phyloP scores from a whole-genome alignment of 2,113 vertebrate genomes.

The Saiga tatarica region DNA sequence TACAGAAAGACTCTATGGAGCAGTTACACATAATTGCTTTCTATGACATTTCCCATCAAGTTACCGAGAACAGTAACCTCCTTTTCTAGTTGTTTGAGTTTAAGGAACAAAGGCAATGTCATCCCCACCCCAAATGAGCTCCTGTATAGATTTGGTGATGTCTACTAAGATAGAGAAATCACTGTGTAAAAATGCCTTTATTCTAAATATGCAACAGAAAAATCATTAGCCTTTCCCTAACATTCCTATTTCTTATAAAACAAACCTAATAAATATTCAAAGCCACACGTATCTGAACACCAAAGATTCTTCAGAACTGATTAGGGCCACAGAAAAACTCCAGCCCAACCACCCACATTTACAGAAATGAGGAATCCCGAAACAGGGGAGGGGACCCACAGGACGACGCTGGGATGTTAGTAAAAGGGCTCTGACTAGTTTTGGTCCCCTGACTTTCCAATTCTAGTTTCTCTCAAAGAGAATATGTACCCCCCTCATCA shows the following conservation, averaged over 20 bases:
- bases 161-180: constrained; percentile 4
- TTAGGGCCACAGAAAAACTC: not conserved
- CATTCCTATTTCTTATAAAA: not conserved
- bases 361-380: not conserved
- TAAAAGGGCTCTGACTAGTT: not conserved
- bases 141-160: not conserved
- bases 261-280: not conserved
- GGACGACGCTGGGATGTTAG: not conserved
- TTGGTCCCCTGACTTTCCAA: not conserved
- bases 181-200: not conserved
- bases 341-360: not conserved
- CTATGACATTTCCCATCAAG: not conserved
- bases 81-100: not conserved
- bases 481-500: not conserved
- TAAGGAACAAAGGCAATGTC: not conserved
- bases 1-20: not conserved
- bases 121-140: not conserved
- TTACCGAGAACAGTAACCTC: not conserved
- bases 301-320: not conserved
- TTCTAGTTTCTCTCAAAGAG: not conserved
- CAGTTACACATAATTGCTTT: not conserved
- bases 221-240: too few species aligned
- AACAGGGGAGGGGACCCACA: not conserved
- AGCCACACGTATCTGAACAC: not conserved
- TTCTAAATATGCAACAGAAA: not conserved